Evolutionary conservation across 2,888 invertebrate genomes (phyloP).

Genomic region (Diploptera punctata): DNA sequence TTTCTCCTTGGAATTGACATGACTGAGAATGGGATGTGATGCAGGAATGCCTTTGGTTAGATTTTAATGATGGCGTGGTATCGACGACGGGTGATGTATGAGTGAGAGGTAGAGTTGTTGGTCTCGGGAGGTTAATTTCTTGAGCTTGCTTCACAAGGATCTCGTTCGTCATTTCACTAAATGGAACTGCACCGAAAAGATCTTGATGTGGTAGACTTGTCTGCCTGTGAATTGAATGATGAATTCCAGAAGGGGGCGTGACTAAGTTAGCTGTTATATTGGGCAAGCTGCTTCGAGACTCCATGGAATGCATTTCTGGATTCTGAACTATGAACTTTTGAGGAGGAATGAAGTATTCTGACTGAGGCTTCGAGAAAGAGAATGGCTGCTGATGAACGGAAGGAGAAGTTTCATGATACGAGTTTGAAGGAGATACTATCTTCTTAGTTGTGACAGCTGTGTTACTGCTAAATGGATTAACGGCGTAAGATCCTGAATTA

Average conservation of each 20-base stretch:
- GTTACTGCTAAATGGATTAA: constrained; percentile 50
- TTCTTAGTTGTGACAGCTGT: neutral
- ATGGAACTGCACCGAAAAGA: constrained; percentile 49
- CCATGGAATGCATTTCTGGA: neutral
- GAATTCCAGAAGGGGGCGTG: constrained; percentile 11
- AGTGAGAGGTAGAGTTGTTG: constrained; percentile 30
- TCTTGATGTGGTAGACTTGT: constrained; percentile 41
- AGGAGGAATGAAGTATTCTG: neutral
- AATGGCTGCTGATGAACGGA: neutral
- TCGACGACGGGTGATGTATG: neutral
- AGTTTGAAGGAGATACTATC: neutral
- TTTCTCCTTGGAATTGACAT: neutral
- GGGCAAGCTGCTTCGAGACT: neutral
- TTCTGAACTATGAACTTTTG: neutral
- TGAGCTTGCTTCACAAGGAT: neutral
- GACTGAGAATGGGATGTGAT: neutral
- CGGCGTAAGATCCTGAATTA: constrained; percentile 49
- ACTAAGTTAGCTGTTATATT: neutral
- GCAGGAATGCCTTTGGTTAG: neutral
- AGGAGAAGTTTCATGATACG: constrained; percentile 10
- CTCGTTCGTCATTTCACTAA: constrained; percentile 39
- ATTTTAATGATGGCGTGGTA: neutral
- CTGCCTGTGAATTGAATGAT: constrained; percentile 6
- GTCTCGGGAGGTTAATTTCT: constrained; percentile 14
- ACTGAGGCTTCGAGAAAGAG: neutral